These are phyloP conservation scores for Andrena trimmerana DNA, from an alignment of 2,888 invertebrate genomes.

Conservation along the genomic window DNA sequence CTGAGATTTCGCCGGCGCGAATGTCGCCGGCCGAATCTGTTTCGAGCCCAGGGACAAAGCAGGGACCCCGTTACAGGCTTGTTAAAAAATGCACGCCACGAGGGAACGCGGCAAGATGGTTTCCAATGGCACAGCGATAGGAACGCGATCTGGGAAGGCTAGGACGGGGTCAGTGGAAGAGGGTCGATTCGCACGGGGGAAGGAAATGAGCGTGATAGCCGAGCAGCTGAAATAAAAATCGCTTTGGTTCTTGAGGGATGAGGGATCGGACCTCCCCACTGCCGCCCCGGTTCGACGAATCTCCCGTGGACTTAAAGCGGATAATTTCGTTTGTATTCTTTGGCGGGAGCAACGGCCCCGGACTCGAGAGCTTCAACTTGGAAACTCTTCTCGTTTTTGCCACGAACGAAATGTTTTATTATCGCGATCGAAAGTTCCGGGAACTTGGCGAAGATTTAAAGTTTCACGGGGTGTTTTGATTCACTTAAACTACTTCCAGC, in stretches of 20 bases:
- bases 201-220: slow-evolving; percentile 33
- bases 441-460: slow-evolving; percentile 8
- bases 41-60: not conserved
- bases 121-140: not conserved
- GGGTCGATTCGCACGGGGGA: slow-evolving; percentile 4
- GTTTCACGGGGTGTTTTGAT: slow-evolving; percentile 1
- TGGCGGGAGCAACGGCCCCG: not conserved
- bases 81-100: slow-evolving; percentile 48
- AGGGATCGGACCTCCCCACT: slow-evolving; percentile 38
- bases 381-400: not conserved
- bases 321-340: slow-evolving; percentile 41
- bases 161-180: not conserved
- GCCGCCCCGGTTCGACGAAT: slow-evolving; percentile 74
- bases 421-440: slow-evolving; percentile 17
- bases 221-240: slow-evolving; percentile 58
- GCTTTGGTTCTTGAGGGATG: slow-evolving; percentile 42
- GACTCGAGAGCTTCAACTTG: not conserved
- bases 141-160: not conserved
- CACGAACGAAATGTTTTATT: slow-evolving; percentile 21
- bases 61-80: slow-evolving; percentile 9
- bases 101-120: not conserved
- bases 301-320: slow-evolving; percentile 73
- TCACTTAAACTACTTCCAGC: slow-evolving; percentile 11
- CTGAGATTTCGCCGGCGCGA: slow-evolving; percentile 41
- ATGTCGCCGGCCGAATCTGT: slow-evolving; percentile 38